Evolutionary conservation across 2,113 vertebrate species (phyloP).

Genomic region (Panurus biarmicus): DNA sequence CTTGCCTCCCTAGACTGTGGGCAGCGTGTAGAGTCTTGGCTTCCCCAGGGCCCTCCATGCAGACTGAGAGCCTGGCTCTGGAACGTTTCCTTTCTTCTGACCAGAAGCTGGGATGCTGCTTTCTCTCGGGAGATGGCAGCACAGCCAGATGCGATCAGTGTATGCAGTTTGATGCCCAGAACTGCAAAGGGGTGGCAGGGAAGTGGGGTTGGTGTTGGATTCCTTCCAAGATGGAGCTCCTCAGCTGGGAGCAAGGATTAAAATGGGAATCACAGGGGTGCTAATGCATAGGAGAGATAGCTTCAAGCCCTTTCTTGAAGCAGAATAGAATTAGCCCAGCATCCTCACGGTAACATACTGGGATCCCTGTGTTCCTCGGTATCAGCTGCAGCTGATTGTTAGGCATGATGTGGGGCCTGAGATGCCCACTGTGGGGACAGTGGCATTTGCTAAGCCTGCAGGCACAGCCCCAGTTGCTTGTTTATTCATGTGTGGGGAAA

Average conservation of each 20-base stretch:
- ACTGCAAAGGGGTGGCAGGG: neutral
- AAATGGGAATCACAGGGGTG: neutral
- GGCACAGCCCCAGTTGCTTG: neutral
- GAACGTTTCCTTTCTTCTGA: neutral
- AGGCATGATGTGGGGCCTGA: neutral
- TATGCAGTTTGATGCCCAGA: neutral
- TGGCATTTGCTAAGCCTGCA: neutral
- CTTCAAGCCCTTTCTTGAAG: neutral
- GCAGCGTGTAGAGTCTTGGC: neutral
- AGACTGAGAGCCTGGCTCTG: neutral
- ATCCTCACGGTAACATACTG: neutral
- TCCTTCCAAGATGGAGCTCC: neutral
- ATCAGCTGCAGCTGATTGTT: neutral
- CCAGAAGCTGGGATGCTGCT: neutral
- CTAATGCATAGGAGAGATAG: neutral
- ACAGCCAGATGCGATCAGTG: neutral
- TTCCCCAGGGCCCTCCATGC: neutral
- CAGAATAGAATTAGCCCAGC: neutral
- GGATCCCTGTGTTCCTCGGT: neutral
- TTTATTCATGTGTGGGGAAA: neutral
- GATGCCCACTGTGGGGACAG: neutral
- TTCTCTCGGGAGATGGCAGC: conserved; percentile 32
- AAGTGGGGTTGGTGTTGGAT: neutral
- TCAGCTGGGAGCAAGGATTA: neutral
- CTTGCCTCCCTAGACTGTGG: neutral